Conservation (phyloP, 2,113 vertebrate genomes). For the Machaerirhynchus nigripectus region DNA sequence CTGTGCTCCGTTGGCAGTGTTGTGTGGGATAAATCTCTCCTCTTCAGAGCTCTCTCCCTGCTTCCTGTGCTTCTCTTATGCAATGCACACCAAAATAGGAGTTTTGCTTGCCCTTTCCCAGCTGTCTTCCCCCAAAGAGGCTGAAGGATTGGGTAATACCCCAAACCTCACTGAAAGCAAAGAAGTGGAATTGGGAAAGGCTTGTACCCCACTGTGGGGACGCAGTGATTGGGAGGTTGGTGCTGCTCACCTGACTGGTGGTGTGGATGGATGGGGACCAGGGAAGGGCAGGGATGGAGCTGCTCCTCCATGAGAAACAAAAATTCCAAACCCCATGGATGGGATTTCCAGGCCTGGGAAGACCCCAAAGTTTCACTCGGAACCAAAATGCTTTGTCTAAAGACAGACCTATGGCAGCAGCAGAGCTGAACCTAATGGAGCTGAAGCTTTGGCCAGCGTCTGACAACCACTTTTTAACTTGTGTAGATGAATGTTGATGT, state of each 20-base stretch:
- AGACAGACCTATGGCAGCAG: not conserved
- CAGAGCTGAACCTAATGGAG: not conserved
- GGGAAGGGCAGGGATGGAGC: not conserved
- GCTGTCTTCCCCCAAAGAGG: not conserved
- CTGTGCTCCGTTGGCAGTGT: constrained; percentile 49
- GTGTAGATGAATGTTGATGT: rapidly evolving
- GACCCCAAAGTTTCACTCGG: not conserved
- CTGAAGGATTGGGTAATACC: not conserved
- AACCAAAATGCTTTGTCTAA: not conserved
- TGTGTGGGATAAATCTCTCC: constrained; percentile 59
- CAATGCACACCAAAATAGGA: constrained; percentile 36
- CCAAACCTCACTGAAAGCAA: not conserved
- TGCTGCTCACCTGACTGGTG: not conserved
- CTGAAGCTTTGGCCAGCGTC: not conserved
- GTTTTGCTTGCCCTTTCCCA: constrained; percentile 7
- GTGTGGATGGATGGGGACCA: rapidly evolving
- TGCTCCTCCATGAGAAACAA: not conserved
- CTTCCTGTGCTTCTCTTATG: constrained; percentile 57
- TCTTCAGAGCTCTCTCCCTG: constrained; percentile 1
- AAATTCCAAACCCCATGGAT: not conserved
- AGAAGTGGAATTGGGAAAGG: not conserved
- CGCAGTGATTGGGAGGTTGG: not conserved
- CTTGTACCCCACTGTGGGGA: not conserved
- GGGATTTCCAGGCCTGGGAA: not conserved
- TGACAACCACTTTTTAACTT: not conserved